Conservation (phyloP, 2,797 vertebrate species). For the Platyrinchus mystaceus region DNA sequence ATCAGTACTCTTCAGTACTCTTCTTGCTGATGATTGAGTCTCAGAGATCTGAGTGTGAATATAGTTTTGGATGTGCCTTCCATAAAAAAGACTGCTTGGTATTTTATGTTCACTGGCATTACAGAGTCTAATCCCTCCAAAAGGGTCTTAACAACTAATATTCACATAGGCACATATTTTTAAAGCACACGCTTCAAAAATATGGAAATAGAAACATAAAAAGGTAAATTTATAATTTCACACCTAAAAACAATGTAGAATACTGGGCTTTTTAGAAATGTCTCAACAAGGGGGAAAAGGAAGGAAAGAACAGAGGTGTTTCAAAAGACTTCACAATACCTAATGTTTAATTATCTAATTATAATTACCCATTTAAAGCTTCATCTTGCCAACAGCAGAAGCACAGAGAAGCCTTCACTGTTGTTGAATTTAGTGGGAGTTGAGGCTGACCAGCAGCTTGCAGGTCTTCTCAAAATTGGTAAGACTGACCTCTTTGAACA, state of each 20-base stretch:
- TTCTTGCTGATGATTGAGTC: neutral
- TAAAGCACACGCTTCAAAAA: neutral
- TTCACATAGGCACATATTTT: neutral
- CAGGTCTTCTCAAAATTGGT: neutral
- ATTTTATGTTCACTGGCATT: neutral
- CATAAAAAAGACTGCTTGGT: neutral
- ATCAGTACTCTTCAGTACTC: neutral
- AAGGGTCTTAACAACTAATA: neutral
- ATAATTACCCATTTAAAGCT: neutral
- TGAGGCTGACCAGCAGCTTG: neutral
- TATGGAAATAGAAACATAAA: neutral
- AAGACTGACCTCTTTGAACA: neutral
- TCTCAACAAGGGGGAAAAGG: neutral
- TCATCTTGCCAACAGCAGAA: neutral
- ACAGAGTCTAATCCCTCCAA: neutral
- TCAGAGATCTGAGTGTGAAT: neutral
- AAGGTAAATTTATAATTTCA: neutral
- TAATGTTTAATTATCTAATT: neutral
- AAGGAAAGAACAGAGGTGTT: neutral
- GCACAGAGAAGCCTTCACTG: neutral
- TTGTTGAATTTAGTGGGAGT: neutral
- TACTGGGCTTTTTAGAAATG: neutral
- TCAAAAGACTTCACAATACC: neutral
- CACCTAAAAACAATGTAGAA: neutral
- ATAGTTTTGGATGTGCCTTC: neutral